Base-by-base conservation (phyloP, 2,797 vertebrate genomes). In the Poecile montanus region DNA sequence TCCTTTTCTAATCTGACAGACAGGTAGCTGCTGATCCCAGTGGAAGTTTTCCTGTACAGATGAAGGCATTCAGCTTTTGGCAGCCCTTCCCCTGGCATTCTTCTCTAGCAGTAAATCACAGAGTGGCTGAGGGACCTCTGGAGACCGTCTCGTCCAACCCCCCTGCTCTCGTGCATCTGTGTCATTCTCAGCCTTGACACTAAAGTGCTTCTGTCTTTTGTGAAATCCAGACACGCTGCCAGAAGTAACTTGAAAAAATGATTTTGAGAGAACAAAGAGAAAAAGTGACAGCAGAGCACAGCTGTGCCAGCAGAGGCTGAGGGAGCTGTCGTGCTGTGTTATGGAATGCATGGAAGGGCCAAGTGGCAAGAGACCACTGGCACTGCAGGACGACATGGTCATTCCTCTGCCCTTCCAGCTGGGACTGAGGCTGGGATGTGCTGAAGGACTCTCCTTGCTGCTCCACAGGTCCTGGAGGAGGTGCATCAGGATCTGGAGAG, bases 401-500 rank as follows among this genome's bases (percentile, higher is more conserved):
- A 16, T 23, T 54, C 29, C 66, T 84, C 32, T 82, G 83, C 50
- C 40, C n/a, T 67, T 61, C 50, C 21, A 34, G 7, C 38, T n/a
- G 22, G 66, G 32, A 11, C 45, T 1, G 16, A 50, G 60, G 78
- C 50, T 48, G 26, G 10, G 3, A 2, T 1, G 2, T n/a, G 79
- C 91, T 67, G 85, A 94, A 40, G 34, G 47, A 26, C 32, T 84
- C 53, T 53, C 42, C 27, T 45, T 72, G 42, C 40, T 72, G 34
- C 45, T 56, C 76, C 86, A 50, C 62, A 98, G 96, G 65, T 97
- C 3, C 93, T 97, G 78, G 71, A 93, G 71, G 81, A 97, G 67
- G 96, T 97, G 40, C 91, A 96, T 44, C 85, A 70, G 57, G 98
- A 99, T 60, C 97, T 99, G 92, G 90, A 94, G 89, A 95, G 94